Percentiles rank a stretch among this genome's conserved stretches.
phyloP scores from a whole-genome alignment of 2,888 invertebrate species.

The Polydrusus tereticollis region DNA sequence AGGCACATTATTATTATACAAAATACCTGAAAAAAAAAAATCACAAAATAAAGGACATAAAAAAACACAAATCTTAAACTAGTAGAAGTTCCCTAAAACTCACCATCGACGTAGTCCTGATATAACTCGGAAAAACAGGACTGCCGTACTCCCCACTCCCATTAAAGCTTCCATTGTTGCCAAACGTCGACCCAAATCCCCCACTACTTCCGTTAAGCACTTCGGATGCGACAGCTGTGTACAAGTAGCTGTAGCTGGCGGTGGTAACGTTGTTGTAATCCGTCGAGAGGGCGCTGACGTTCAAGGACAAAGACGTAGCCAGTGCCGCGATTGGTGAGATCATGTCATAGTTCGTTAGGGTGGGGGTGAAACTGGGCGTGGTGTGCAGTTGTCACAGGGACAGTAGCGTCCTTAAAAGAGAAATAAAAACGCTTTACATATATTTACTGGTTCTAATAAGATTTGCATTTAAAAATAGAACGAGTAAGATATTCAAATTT shows the following conservation, averaged over 20 bases:
- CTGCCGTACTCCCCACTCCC: conserved; percentile 34
- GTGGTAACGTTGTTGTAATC: conserved; percentile 57
- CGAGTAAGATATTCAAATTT: neutral
- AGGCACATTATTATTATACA: conserved; percentile 90
- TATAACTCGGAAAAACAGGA: conserved; percentile 82
- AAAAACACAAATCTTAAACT: too few relatives aligned
- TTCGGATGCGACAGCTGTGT: conserved; percentile 55
- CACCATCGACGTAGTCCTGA: conserved; percentile 86
- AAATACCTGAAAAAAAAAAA: conserved; percentile 69
- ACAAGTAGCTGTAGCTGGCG: conserved; percentile 55
- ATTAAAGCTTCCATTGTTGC: conserved; percentile 32
- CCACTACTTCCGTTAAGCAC: conserved; percentile 13
- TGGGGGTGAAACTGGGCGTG: conserved; percentile 23
- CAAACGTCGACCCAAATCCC: conserved; percentile 12
- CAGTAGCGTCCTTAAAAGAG: conserved; percentile 11
- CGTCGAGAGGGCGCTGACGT: conserved; percentile 53
- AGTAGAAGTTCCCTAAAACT: neutral
- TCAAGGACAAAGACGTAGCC: conserved; percentile 53
- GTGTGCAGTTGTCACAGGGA: neutral
- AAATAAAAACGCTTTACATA: neutral
- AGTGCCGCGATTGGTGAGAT: conserved; percentile 62
- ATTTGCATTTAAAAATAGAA: too few relatives aligned
- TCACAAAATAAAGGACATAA: neutral
- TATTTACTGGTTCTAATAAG: too few relatives aligned
- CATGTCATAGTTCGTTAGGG: conserved; percentile 61